phyloP scores from a whole-genome alignment of 2,113 vertebrate species.

The Maccullochella peelii region DNA sequence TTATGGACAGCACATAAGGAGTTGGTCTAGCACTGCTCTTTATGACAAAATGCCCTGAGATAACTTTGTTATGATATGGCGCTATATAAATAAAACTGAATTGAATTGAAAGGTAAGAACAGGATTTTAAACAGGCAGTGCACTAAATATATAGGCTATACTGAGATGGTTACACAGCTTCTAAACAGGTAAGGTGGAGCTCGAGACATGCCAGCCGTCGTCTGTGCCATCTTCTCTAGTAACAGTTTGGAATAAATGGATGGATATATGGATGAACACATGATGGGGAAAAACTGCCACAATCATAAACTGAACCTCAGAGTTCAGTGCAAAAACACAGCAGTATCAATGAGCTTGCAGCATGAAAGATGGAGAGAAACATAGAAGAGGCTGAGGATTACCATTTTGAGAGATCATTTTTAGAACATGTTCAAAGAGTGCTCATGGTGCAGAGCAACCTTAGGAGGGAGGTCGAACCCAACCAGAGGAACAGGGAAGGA shows the following conservation, averaged over 20 bases:
- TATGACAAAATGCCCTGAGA: no score
- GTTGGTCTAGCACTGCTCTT: no score
- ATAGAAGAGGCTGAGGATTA: background rate
- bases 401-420: background rate
- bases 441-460: constrained; percentile 10
- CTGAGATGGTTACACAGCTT: no score
- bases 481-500: constrained; percentile 3
- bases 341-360: background rate
- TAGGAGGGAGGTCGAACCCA: constrained; percentile 1
- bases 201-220: no score
- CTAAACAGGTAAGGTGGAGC: no score
- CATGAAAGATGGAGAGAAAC: background rate
- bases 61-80: no score
- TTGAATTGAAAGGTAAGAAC: no score
- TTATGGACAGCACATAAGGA: no score
- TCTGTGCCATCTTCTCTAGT: no score
- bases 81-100: no score
- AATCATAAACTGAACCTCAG: background rate
- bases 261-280: background rate
- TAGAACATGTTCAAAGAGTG: background rate
- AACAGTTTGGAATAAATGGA: background rate
- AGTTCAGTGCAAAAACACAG: background rate
- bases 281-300: background rate
- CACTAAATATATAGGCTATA: no score
- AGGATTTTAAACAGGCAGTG: no score